Percentiles rank a stretch among this genome's conserved stretches.
These are phyloP conservation scores for Cordilura impudica DNA, from an alignment of 2,888 invertebrate species.

Conservation along the genomic window DNA sequence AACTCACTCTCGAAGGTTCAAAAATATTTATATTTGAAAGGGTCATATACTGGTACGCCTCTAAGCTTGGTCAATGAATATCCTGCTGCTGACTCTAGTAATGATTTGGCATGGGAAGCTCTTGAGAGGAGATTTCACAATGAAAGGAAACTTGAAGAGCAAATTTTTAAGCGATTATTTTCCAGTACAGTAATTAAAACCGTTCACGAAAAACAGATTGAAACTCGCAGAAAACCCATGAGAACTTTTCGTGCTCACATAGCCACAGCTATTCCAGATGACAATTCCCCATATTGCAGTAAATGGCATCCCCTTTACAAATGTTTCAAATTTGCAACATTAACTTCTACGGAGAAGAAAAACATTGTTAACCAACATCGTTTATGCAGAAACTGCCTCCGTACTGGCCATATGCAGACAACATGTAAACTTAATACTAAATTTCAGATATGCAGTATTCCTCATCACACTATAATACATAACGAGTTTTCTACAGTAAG, in stretches of 20 bases:
- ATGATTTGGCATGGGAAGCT: no score
- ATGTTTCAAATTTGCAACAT: conserved; percentile 43
- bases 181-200: background rate
- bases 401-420: conserved; percentile 33
- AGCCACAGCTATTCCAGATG: no score
- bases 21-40: conserved; percentile 51
- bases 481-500: background rate
- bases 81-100: conserved; percentile 43
- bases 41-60: conserved; percentile 40
- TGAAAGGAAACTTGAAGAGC: no score
- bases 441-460: conserved; percentile 17
- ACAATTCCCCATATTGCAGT: conserved; percentile 19
- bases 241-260: background rate
- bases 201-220: background rate
- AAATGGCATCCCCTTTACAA: conserved; percentile 45
- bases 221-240: background rate
- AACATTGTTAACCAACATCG: conserved; percentile 28
- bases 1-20: conserved; percentile 6
- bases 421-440: conserved; percentile 22
- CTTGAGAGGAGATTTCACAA: no score
- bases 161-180: no score
- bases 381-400: conserved; percentile 40
- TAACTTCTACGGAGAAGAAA: conserved; percentile 33
- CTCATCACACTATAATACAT: conserved; percentile 15
- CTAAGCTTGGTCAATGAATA: conserved; percentile 33